A percentile compares a stretch with the other conserved stretches of the same genome.
These are phyloP conservation scores for Brachionus sp. DNA, from an alignment of 1,140 invertebrate species.

Conservation along the genomic window DNA sequence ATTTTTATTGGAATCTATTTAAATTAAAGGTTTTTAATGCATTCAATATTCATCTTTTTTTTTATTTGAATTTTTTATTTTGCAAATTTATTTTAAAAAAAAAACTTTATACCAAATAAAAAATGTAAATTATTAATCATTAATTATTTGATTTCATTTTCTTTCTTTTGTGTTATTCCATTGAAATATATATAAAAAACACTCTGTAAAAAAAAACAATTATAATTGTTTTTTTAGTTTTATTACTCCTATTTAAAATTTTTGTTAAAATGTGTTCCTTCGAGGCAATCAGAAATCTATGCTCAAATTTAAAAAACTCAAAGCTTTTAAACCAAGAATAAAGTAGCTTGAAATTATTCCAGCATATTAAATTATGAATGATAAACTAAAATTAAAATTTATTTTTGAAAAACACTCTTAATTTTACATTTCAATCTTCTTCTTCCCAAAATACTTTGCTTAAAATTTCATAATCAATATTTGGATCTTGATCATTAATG, in stretches of 20 bases:
- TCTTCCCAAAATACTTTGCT: slow-evolving; percentile 44
- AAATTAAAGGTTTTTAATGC: not conserved
- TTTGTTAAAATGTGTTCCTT: no score
- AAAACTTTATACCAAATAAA: not conserved
- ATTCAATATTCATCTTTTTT: not conserved
- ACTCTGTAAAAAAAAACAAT: not conserved
- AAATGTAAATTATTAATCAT: not conserved
- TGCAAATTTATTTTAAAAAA: not conserved
- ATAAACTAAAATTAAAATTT: not conserved
- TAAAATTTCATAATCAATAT: slow-evolving; percentile 29
- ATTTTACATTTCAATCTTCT: not conserved
- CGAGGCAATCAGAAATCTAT: no score
- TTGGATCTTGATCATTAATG: slow-evolving; percentile 28
- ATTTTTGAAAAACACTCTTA: not conserved
- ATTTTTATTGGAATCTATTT: slow-evolving; percentile 8
- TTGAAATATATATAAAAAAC: not conserved
- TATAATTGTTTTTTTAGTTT: no score
- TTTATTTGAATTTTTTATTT: not conserved
- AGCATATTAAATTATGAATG: not conserved
- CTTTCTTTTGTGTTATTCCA: not conserved
- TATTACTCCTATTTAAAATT: no score
- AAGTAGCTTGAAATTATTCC: not conserved
- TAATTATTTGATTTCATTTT: not conserved
- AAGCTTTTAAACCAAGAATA: not conserved
- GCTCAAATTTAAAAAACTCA: no score